phyloP scores from a whole-genome alignment of 2,888 invertebrate genomes.

The Drosophila lutescens region DNA sequence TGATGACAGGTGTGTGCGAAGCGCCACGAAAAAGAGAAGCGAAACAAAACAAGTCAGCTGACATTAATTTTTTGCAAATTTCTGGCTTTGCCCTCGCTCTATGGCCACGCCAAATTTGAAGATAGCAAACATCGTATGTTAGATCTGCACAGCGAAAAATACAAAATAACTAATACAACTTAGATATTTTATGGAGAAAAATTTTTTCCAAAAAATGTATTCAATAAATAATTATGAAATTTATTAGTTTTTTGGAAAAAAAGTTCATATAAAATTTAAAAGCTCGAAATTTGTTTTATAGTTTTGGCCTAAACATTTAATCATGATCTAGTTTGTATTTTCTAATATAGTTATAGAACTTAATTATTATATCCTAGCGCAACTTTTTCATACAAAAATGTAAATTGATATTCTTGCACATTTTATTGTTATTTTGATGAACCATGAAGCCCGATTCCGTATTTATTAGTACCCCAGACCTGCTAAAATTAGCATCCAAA shows the following conservation, averaged over 20 bases:
- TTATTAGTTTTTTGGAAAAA: too few relatives aligned
- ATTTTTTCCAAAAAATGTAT: too few relatives aligned
- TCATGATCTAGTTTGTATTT: too few relatives aligned
- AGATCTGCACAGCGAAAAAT: background rate
- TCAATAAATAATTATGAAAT: too few relatives aligned
- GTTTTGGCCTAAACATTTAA: too few relatives aligned
- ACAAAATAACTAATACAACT: background rate
- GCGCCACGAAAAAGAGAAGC: conserved; percentile 13
- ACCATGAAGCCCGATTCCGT: background rate
- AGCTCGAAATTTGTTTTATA: too few relatives aligned
- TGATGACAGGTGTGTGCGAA: conserved; percentile 30
- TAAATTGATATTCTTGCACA: background rate
- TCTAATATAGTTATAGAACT: too few relatives aligned
- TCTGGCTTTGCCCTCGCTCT: background rate
- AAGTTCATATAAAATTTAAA: too few relatives aligned
- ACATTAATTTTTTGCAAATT: conserved; percentile 50
- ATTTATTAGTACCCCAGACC: conserved; percentile 5
- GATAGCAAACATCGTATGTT: conserved; percentile 3
- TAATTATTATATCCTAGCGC: too few relatives aligned
- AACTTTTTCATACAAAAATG: background rate
- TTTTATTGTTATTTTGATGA: background rate
- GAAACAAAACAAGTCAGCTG: conserved; percentile 69
- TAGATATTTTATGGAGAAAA: background rate
- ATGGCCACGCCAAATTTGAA: background rate
- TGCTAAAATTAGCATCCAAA: conserved; percentile 45